Base-by-base conservation (phyloP, 2,113 vertebrate genomes). In the Vimba vimba region DNA sequence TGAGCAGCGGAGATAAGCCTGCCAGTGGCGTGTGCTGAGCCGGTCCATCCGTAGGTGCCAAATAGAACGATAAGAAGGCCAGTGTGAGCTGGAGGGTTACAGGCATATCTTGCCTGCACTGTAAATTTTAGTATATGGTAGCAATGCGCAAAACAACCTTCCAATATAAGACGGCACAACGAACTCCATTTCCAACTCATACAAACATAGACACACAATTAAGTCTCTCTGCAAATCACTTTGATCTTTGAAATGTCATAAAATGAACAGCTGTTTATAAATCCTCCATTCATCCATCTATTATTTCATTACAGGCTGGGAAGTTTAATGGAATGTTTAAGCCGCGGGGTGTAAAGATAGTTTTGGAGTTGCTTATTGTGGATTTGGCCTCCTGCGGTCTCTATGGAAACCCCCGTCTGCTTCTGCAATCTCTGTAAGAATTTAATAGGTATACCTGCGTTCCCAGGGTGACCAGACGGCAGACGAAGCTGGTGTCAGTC, bases 401-500 rank as follows among this genome's bases (percentile, higher is more conserved):
- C 95, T 92, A 94, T 95, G 94, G 93, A 88, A 94, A 95, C 93
- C 88, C 86, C 57, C 25, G 90, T 90, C 90, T 81, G 74, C 83
- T 75, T 88, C 88, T 60, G 81, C 83, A 55, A 36, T 55, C 83
- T 90, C 91, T 90, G 86, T 83, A 86, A 82, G 88, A 69, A 78
- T 92, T 89, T 91, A 92, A 92, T 89, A 90, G 88, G 86, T 89
- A 77, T 73, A 83, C 86, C 55, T 87, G 69, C 23, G 83, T 89
- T 86, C 74, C 91, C 91, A 90, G 50, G 8, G 82, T 86, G 85
- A 15, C 86, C 87, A 91, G 88, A 92, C 81, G n/a, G 89, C 81
- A 82, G 79, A 68, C 33, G 85, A 85, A 62, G 85, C 43, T 36
- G 21, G 83, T 81, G 85, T 76, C 45, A 82, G 50, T 47, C 75